Evolutionary conservation across 2,797 vertebrate species (phyloP).

Genomic region (Eremophila alpestris): DNA sequence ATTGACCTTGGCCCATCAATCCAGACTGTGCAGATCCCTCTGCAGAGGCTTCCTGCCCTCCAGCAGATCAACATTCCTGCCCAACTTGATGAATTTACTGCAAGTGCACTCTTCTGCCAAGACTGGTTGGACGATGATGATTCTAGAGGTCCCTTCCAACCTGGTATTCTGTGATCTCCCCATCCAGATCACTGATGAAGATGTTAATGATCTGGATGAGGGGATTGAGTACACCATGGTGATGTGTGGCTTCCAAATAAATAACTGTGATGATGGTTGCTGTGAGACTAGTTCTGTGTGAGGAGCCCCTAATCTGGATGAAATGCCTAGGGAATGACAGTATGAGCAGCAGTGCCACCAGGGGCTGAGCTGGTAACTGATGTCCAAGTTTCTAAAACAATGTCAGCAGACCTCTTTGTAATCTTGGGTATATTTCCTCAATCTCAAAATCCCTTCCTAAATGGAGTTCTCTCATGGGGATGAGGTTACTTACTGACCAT

Average conservation of each 20-base stretch:
- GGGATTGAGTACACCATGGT: neutral
- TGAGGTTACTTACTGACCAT: neutral
- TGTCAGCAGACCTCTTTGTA: neutral
- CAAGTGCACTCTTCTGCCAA: neutral
- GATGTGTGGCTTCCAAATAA: neutral
- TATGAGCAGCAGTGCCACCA: accelerated
- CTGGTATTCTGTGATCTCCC: neutral
- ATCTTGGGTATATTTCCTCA: neutral
- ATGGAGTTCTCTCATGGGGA: neutral
- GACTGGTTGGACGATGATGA: no score
- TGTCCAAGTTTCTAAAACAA: neutral
- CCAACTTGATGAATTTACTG: neutral
- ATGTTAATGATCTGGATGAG: neutral
- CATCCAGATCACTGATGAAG: neutral
- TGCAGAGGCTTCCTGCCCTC: neutral
- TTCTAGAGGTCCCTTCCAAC: neutral
- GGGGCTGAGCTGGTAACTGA: neutral
- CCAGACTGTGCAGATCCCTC: neutral
- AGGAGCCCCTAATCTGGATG: neutral
- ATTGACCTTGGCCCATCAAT: neutral
- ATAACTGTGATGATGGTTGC: neutral
- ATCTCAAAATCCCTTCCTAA: neutral
- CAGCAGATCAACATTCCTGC: neutral
- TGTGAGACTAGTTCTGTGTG: neutral
- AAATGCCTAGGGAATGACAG: neutral